Evolutionary conservation across 2,888 invertebrate genomes (phyloP).

Genomic region (Therioaphis trifolii): DNA sequence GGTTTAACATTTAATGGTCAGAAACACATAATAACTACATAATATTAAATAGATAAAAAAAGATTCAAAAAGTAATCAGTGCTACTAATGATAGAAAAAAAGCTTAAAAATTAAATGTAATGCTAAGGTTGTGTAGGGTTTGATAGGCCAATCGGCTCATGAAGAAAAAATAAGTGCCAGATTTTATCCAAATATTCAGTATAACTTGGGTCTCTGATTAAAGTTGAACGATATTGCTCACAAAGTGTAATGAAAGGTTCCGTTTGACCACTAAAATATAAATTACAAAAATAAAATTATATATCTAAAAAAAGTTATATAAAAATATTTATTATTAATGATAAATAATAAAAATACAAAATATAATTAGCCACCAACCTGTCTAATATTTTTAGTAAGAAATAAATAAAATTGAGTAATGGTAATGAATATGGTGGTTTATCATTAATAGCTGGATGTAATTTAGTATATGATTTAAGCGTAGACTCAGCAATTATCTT

Average conservation of each 20-base stretch:
- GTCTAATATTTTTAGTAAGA: conserved; percentile 87
- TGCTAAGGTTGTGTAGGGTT: conserved; percentile 62
- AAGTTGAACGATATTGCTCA: conserved; percentile 82
- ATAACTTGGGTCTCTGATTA: conserved; percentile 87
- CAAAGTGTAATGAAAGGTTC: conserved; percentile 84
- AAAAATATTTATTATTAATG: no score
- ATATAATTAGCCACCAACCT: conserved; percentile 71
- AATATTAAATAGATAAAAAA: no score
- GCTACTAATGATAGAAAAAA: no score
- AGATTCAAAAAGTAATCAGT: no score
- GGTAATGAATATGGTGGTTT: conserved; percentile 90
- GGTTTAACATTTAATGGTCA: no score
- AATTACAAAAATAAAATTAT: conserved; percentile 52
- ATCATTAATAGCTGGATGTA: conserved; percentile 85
- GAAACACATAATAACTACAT: no score
- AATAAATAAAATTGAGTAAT: conserved; percentile 90
- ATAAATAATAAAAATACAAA: conserved; percentile 34
- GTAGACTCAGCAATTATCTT: conserved; percentile 84
- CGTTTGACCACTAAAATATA: conserved; percentile 76
- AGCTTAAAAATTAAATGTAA: no score
- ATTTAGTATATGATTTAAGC: conserved; percentile 83
- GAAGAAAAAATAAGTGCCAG: conserved; percentile 90
- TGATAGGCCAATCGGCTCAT: conserved; percentile 71
- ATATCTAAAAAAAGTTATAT: no score
- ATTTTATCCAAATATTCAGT: conserved; percentile 89